Percentiles rank a stretch among this genome's conserved stretches.
These are phyloP conservation scores for Reinhardtius hippoglossoides DNA, from an alignment of 2,113 vertebrate genomes.

Conservation along the genomic window DNA sequence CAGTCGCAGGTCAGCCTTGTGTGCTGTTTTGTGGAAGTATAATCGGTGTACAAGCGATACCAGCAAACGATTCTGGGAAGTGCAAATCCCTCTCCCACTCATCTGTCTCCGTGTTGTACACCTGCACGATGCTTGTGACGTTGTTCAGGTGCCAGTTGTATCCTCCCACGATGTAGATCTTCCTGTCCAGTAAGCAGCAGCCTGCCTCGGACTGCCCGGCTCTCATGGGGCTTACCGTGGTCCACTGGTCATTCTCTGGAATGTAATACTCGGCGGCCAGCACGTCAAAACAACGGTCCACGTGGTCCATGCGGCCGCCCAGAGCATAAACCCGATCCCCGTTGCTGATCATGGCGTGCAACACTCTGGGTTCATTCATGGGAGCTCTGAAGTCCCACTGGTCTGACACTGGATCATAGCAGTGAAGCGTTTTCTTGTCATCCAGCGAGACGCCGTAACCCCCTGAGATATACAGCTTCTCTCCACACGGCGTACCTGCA, in stretches of 20 bases:
- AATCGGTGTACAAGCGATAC: conserved; percentile 88
- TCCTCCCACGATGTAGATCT: conserved; percentile 94
- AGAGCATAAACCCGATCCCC: conserved; percentile 87
- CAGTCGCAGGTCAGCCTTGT: conserved; percentile 75
- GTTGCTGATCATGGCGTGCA: conserved; percentile 91
- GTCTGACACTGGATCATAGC: conserved; percentile 86
- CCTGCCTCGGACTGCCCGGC: conserved; percentile 95
- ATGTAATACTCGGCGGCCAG: conserved; percentile 93
- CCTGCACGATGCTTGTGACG: conserved; percentile 95
- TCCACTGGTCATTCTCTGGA: conserved; percentile 94
- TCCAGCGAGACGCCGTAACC: conserved; percentile 95
- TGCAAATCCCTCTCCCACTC: conserved; percentile 98
- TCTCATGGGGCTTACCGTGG: conserved; percentile 92
- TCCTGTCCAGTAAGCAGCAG: conserved; percentile 90
- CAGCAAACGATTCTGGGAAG: conserved; percentile 95
- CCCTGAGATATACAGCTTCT: conserved; percentile 91
- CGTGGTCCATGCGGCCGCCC: conserved; percentile 96
- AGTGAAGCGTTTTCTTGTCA: conserved; percentile 94
- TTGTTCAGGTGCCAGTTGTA: conserved; percentile 99
- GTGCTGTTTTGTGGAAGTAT: conserved; percentile 87
- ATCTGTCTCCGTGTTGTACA: conserved; percentile 94
- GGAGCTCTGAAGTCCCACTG: conserved; percentile 93
- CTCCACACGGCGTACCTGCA: conserved; percentile 86
- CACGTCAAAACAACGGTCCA: conserved; percentile 95
- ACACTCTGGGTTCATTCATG: conserved; percentile 94